Evolutionary conservation across 2,888 invertebrate genomes (phyloP).

Genomic region (Crossocerus cetratus): DNA sequence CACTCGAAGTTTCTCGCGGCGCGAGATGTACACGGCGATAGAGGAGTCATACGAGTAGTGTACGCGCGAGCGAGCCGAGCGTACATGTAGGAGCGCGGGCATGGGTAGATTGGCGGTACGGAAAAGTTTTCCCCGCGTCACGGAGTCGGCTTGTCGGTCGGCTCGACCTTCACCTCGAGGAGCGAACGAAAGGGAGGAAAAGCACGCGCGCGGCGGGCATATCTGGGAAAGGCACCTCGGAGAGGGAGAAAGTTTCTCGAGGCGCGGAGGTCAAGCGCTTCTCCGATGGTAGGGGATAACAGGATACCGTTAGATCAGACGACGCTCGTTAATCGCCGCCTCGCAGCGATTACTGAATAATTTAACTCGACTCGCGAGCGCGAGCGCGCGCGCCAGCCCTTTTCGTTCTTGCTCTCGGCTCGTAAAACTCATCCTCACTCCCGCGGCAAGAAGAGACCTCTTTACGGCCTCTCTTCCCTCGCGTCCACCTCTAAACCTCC

Average conservation of each 20-base stretch:
- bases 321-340: constrained; percentile 46
- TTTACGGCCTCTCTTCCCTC: neutral
- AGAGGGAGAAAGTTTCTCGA: constrained; percentile 57
- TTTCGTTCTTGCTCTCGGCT: neutral
- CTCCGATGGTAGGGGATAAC: constrained; percentile 45
- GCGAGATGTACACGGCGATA: too few species aligned
- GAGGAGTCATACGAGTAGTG: too few species aligned
- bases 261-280: constrained; percentile 57
- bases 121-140: constrained; percentile 51
- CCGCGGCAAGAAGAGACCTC: too few species aligned
- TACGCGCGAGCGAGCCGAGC: neutral
- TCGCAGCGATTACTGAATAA: constrained; percentile 25
- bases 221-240: constrained; percentile 34
- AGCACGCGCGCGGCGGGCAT: constrained; percentile 19
- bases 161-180: constrained; percentile 59
- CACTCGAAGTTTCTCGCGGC: too few species aligned
- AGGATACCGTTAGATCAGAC: constrained; percentile 55
- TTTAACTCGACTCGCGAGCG: constrained; percentile 15
- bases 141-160: constrained; percentile 35
- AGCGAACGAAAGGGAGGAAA: constrained; percentile 60
- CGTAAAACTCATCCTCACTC: neutral
- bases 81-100: too few species aligned
- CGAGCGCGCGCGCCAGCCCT: neutral
- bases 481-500: neutral
- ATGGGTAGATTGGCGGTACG: neutral